These are phyloP conservation scores for Sinocyclocheilus grahami DNA, from an alignment of 2,113 vertebrate genomes.

Conservation along the genomic window DNA sequence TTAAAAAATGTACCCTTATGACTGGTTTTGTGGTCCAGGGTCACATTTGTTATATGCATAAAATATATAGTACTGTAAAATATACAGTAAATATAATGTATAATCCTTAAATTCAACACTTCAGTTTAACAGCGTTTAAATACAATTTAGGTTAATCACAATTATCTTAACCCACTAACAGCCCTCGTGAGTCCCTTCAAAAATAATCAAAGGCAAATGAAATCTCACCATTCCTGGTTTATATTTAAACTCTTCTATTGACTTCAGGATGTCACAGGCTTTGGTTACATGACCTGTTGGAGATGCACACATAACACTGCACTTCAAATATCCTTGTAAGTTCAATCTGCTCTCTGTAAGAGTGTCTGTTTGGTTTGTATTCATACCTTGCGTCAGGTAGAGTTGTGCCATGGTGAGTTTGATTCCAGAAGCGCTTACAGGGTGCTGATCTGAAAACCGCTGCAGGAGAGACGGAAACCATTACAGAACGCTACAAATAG, in stretches of 20 bases:
- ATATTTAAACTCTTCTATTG: constrained; percentile 91
- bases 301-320: constrained; percentile 18
- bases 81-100: too few relatives aligned
- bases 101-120: too few relatives aligned
- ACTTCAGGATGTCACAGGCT: constrained; percentile 92
- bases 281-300: constrained; percentile 91
- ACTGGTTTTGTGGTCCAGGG: too few relatives aligned
- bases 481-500: not conserved
- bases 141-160: not conserved
- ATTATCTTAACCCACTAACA: not conserved
- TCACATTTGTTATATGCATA: too few relatives aligned
- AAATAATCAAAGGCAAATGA: not conserved
- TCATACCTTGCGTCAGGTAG: constrained; percentile 91
- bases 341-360: not conserved
- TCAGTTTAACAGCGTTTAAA: not conserved
- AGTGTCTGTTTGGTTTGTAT: not conserved
- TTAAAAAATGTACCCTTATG: too few relatives aligned
- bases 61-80: too few relatives aligned
- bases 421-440: constrained; percentile 87
- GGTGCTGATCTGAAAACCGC: constrained; percentile 92
- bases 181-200: too few relatives aligned
- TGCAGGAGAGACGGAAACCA: constrained; percentile 54
- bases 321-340: too few relatives aligned
- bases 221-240: constrained; percentile 93
- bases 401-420: constrained; percentile 98